Conservation (phyloP, 2,888 invertebrate species). For the Strigamia transsilvanica region DNA sequence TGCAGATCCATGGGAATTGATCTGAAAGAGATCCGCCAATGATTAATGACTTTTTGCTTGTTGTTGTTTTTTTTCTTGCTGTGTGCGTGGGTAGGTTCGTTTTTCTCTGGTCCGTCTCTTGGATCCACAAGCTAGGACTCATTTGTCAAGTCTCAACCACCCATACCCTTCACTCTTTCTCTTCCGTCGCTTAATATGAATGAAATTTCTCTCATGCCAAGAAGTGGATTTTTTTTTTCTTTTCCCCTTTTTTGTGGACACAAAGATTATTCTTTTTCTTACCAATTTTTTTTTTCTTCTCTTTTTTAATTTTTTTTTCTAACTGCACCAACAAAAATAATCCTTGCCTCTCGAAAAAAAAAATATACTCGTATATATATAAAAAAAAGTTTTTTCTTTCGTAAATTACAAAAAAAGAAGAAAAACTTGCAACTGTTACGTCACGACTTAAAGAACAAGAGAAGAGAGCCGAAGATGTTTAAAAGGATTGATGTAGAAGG, state of each 20-base stretch:
- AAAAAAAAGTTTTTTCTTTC: conserved; percentile 18
- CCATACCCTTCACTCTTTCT: not conserved
- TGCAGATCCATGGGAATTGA: conserved; percentile 50
- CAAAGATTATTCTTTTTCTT: conserved; percentile 47
- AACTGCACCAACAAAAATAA: conserved; percentile 14
- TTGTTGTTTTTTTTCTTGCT: conserved; percentile 43
- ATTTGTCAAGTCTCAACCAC: conserved; percentile 41
- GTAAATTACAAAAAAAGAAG: not conserved
- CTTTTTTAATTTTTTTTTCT: not conserved
- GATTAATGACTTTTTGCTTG: conserved; percentile 54
- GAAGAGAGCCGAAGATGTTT: not conserved
- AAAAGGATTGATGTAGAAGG: conserved; percentile 31
- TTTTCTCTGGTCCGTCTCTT: conserved; percentile 43
- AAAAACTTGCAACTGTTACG: not conserved
- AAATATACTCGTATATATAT: not conserved
- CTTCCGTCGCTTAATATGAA: conserved; percentile 43
- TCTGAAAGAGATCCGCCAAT: conserved; percentile 53
- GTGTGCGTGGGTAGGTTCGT: conserved; percentile 44
- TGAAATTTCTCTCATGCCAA: conserved; percentile 50
- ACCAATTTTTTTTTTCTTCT: not conserved
- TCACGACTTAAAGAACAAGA: conserved; percentile 1
- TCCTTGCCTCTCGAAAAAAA: not conserved
- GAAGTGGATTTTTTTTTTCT: conserved; percentile 11
- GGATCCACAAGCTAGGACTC: conserved; percentile 46
- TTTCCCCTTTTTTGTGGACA: conserved; percentile 16